Evolutionary conservation across 2,797 vertebrate species (phyloP), one percentile per base, ranked within the genome.

Genomic region (Prunella strophiata): DNA sequence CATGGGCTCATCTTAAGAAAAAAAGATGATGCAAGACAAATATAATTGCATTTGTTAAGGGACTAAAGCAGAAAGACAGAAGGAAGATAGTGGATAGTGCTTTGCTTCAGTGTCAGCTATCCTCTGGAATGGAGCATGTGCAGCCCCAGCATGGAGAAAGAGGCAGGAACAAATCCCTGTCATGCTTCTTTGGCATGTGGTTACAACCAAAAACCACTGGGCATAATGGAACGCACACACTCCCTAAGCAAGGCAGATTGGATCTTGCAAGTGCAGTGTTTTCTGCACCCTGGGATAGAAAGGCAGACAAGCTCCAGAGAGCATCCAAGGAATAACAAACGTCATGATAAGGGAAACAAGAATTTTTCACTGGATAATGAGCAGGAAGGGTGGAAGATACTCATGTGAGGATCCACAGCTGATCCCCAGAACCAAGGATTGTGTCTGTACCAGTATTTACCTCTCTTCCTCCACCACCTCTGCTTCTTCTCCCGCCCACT

Each of bases 31-130:
- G 48, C 82, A 88, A 84, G 92, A 88, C 89, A 97, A 94, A 97
- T 84, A 55, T 79, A 97, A 97, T 91, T 91, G 89, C 65, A 65
- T 96, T 96, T 90, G 92, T 88, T 83, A 78, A 58, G 76, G 62
- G 71, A 86, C 91, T 73, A 51, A 90, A 63, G 66, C 78, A 92
- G 94, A 59, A 68, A 93, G 93, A 65, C 36, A 51, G 84, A 75
- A 50, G 81, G 59, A 25, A 74, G 25, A 73, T 80, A 59, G 51
- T 1, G 38, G 40, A 57, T 27, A 36, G 48, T 22, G 12, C 38
- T 59, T 82, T 75, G 48, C 86, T 90, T 47, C 5, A 11, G 77
- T 38, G 71, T 43, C 84, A 87, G 71, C n/a, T 48, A 29, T 51
- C 48, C 63, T 86, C 73, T 32, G 30, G 47, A 82, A 30, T 1